These are phyloP conservation scores for Heliangelus exortis DNA, from an alignment of 2,797 vertebrate genomes.

Conservation along the genomic window DNA sequence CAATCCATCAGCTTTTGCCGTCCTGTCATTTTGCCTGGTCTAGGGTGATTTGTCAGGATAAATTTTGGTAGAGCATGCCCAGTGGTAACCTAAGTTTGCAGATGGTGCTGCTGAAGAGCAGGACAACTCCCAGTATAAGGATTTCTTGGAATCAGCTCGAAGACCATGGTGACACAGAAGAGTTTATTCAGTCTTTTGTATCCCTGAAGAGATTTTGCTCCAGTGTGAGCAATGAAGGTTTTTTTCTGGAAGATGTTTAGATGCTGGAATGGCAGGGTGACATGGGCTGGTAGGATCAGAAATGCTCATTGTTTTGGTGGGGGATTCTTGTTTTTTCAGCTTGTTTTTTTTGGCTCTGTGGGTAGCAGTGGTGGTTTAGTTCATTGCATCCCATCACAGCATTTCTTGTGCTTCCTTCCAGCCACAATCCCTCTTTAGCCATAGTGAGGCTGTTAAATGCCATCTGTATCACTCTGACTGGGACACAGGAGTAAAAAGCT, in stretches of 20 bases:
- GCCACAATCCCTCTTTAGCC: neutral
- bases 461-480: neutral
- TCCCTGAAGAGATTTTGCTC: neutral
- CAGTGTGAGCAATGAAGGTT: neutral
- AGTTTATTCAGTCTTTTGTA: neutral
- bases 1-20: neutral
- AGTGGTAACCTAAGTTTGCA: neutral
- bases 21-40: neutral
- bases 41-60: neutral
- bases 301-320: neutral
- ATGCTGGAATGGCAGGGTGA: neutral
- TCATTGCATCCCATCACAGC: neutral
- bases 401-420: neutral
- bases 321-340: neutral
- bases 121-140: neutral
- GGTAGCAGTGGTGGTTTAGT: neutral
- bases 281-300: neutral
- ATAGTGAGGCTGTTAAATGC: neutral
- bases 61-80: neutral
- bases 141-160: neutral
- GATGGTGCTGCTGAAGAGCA: neutral
- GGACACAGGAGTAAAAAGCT: neutral
- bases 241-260: neutral
- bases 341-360: neutral
- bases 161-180: fast-evolving